phyloP scores from a whole-genome alignment of 2,113 vertebrate genomes.

The Corapipo altera region DNA sequence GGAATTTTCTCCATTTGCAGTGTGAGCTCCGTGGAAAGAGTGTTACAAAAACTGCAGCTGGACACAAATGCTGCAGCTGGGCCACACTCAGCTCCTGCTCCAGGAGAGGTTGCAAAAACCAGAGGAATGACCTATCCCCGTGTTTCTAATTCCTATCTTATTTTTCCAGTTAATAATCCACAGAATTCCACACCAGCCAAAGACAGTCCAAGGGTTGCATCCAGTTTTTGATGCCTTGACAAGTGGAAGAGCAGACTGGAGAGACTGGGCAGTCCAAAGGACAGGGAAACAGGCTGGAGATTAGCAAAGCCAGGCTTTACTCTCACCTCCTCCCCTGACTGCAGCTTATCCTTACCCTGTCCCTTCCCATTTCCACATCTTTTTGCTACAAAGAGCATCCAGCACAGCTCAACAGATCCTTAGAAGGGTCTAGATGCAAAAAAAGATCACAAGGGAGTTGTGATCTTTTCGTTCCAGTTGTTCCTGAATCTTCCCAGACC shows the following conservation, averaged over 20 bases:
- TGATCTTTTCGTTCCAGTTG: background rate
- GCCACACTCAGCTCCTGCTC: background rate
- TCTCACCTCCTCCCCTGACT: background rate
- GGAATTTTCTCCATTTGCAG: background rate
- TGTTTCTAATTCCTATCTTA: rapidly evolving
- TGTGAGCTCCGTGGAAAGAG: rapidly evolving
- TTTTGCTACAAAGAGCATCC: background rate
- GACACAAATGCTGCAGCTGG: background rate
- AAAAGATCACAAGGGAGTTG: background rate
- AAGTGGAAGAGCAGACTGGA: background rate
- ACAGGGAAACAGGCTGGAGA: background rate
- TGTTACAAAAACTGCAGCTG: background rate
- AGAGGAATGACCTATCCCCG: background rate
- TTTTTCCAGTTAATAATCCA: background rate
- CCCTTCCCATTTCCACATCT: background rate
- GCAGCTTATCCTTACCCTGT: background rate
- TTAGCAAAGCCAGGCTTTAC: background rate
- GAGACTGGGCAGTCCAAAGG: background rate
- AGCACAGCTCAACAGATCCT: background rate
- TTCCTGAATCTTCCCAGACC: background rate
- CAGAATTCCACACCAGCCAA: background rate
- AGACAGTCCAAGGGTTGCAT: background rate
- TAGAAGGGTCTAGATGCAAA: background rate
- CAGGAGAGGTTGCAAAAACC: background rate
- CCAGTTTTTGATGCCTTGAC: background rate